Evolutionary conservation across 1,140 invertebrate genomes (phyloP).

Genomic region (Lycorma delicatula): DNA sequence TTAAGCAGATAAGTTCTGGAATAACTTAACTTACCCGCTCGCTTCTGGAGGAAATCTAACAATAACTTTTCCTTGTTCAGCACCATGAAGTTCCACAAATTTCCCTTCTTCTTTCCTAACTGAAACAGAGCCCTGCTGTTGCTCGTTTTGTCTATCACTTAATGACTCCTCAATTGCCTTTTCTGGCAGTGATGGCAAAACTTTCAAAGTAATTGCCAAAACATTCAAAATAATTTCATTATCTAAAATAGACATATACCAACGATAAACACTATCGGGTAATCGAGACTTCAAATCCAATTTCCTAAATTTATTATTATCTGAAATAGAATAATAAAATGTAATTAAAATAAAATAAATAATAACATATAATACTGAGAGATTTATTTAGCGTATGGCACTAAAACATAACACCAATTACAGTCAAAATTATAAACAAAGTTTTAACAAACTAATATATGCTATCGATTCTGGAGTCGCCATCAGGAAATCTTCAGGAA

Average conservation of each 20-base stretch:
- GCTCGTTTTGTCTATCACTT: conserved; percentile 33
- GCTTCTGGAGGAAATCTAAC: conserved; percentile 98
- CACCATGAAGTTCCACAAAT: conserved; percentile 92
- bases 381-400: not conserved
- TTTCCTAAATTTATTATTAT: conserved; percentile 8
- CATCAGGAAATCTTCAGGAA: too few relatives aligned
- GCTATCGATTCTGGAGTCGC: too few relatives aligned
- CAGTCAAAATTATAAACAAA: too few relatives aligned
- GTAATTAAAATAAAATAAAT: not conserved
- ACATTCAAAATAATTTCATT: conserved; percentile 47
- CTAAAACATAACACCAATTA: too few relatives aligned
- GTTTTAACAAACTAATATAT: too few relatives aligned
- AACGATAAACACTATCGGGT: conserved; percentile 54
- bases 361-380: not conserved
- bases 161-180: too few relatives aligned
- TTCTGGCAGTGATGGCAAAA: conserved; percentile 45
- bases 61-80: conserved; percentile 89
- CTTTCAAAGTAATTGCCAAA: conserved; percentile 45
- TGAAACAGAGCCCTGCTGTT: conserved; percentile 25
- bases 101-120: conserved; percentile 75
- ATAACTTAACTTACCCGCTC: conserved; percentile 69
- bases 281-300: conserved; percentile 34
- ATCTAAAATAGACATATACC: conserved; percentile 57
- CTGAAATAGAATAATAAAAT: not conserved
- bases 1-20: too few relatives aligned